phyloP scores from a whole-genome alignment of 2,888 invertebrate species.

The Philaethria dido region DNA sequence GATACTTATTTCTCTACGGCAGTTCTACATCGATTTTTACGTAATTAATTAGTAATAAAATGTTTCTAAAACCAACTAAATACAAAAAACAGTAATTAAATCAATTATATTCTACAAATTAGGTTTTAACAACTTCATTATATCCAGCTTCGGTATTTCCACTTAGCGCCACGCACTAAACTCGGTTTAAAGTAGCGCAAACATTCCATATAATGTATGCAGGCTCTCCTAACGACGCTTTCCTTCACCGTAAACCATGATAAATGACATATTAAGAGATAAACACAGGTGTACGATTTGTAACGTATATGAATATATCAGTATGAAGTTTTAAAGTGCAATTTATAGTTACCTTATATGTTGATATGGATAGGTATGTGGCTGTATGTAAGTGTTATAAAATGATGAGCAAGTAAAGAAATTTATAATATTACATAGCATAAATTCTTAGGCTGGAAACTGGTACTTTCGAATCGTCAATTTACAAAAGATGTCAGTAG shows the following conservation, averaged over 20 bases:
- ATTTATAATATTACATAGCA: too few species aligned
- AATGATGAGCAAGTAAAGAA: too few species aligned
- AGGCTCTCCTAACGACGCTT: slow-evolving; percentile 21
- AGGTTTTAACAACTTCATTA: slow-evolving; percentile 15
- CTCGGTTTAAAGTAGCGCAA: neutral
- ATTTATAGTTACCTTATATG: neutral
- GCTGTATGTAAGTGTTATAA: neutral
- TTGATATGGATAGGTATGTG: neutral
- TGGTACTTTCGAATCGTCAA: too few species aligned
- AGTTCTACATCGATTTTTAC: neutral
- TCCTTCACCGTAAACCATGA: slow-evolving; percentile 29
- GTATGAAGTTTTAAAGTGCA: slow-evolving; percentile 17
- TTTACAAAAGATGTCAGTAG: too few species aligned
- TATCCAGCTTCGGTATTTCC: neutral
- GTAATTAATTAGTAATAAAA: neutral
- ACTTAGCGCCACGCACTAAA: slow-evolving; percentile 20
- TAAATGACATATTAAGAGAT: slow-evolving; percentile 28
- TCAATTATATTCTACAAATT: slow-evolving; percentile 4
- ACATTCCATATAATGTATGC: slow-evolving; percentile 27
- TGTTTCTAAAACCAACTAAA: neutral
- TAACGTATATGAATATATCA: slow-evolving; percentile 25
- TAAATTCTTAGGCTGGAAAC: too few species aligned
- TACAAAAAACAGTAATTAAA: slow-evolving; percentile 9
- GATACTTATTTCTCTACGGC: neutral
- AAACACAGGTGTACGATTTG: slow-evolving; percentile 26